Conservation (phyloP, 2,797 vertebrate genomes). For the Phrynocephalus guinanensis region DNA sequence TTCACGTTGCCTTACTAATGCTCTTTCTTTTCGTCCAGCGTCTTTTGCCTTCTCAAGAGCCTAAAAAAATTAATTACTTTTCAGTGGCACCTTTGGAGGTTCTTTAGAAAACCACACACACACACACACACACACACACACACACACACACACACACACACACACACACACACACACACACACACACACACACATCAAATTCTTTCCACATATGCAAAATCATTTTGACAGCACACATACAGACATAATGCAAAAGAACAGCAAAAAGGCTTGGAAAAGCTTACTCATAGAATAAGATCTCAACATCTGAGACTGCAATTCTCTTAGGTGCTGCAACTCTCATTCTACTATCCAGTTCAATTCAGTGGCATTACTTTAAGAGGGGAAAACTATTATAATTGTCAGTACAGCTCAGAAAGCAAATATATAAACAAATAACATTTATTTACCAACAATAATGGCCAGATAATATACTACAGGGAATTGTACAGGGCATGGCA, state of each 20-base stretch:
- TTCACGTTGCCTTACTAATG: conserved; percentile 90
- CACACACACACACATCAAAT: background rate
- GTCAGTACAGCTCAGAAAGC: background rate
- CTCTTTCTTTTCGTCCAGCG: conserved; percentile 92
- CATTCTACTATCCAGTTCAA: background rate
- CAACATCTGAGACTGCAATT: background rate
- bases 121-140: too few relatives aligned
- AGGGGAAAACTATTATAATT: background rate
- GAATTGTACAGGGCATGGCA: background rate
- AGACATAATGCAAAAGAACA: background rate
- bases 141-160: too few relatives aligned
- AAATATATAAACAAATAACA: background rate
- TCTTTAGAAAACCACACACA: conserved; percentile 22
- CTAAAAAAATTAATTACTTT: conserved; percentile 74
- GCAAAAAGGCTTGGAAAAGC: background rate
- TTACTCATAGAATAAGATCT: background rate
- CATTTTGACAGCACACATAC: background rate
- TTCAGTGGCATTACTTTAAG: background rate
- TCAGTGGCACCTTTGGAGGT: conserved; percentile 34
- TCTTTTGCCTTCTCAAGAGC: conserved; percentile 98
- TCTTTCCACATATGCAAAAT: background rate
- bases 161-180: background rate
- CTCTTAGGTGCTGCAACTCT: background rate
- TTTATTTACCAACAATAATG: too few relatives aligned
- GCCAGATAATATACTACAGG: background rate